These are phyloP conservation scores for Drosophila aldrichi DNA, from an alignment of 2,888 invertebrate species.

Conservation along the genomic window DNA sequence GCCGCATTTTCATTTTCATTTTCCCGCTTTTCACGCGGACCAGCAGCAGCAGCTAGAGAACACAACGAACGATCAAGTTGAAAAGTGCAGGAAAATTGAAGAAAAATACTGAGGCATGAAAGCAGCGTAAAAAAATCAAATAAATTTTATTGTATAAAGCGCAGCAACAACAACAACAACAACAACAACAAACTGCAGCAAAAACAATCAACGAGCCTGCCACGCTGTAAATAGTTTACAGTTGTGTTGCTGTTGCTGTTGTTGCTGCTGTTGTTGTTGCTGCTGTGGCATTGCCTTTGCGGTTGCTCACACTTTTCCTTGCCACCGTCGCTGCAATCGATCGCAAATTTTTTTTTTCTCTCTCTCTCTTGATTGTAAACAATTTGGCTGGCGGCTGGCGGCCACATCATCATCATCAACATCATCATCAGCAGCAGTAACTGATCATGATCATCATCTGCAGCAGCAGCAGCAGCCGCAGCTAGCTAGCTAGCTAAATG, in stretches of 20 bases:
- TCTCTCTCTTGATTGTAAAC: conserved; percentile 73
- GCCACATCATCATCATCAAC: conserved; percentile 59
- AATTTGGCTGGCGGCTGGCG: conserved; percentile 75
- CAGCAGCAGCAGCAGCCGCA: conserved; percentile 9
- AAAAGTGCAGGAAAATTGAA: conserved; percentile 78
- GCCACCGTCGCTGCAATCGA: conserved; percentile 67
- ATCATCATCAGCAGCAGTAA: conserved; percentile 26
- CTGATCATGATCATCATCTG: conserved; percentile 31
- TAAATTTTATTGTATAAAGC: conserved; percentile 79
- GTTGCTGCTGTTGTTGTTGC: conserved; percentile 22
- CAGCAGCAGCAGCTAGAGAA: conserved; percentile 24
- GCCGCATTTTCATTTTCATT: conserved; percentile 63
- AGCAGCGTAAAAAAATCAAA: conserved; percentile 78
- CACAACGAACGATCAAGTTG: conserved; percentile 60
- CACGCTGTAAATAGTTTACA: conserved; percentile 77
- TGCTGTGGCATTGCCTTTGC: conserved; percentile 54
- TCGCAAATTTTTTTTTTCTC: conserved; percentile 71
- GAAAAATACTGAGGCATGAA: conserved; percentile 77
- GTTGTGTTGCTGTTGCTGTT: conserved; percentile 48
- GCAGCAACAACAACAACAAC: conserved; percentile 44
- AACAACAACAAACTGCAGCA: conserved; percentile 49
- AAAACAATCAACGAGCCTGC: conserved; percentile 73
- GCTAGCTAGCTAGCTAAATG: conserved; percentile 70
- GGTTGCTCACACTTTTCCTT: conserved; percentile 67
- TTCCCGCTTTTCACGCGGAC: conserved; percentile 58